A percentile compares a stretch with the other conserved stretches of the same genome.
These are phyloP conservation scores for Trissolcus brochymenae DNA, from an alignment of 2,888 invertebrate genomes.

Conservation along the genomic window DNA sequence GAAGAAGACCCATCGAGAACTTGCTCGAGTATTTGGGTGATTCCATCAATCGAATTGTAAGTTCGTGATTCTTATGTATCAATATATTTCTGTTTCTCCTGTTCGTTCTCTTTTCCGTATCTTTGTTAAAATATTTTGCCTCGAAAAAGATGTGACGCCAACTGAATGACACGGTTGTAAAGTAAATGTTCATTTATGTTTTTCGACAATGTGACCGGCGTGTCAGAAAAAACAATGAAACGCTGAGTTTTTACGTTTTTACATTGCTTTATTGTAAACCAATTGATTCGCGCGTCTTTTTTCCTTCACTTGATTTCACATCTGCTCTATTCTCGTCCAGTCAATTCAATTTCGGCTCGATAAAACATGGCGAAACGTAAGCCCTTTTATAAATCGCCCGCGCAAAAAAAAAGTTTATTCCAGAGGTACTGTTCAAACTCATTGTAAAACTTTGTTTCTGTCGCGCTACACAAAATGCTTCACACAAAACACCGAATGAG, in stretches of 20 bases:
- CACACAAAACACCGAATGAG: constrained; percentile 10
- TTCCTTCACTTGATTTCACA: constrained; percentile 28
- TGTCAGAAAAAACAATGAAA: not conserved
- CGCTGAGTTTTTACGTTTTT: constrained; percentile 13
- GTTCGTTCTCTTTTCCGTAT: not conserved
- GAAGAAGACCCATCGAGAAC: constrained; percentile 11
- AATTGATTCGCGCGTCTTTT: constrained; percentile 36
- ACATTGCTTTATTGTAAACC: constrained; percentile 17
- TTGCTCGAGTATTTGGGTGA: constrained; percentile 10
- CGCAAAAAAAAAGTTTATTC: constrained; percentile 42
- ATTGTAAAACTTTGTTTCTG: constrained; percentile 29
- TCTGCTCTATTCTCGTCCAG: constrained; percentile 36
- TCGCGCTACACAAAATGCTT: constrained; percentile 24
- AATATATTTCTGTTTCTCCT: constrained; percentile 7
- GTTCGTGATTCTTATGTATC: constrained; percentile 10
- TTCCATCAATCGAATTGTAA: constrained; percentile 22
- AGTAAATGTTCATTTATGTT: not conserved
- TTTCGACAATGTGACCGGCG: not conserved
- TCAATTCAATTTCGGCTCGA: constrained; percentile 40
- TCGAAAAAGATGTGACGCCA: not conserved
- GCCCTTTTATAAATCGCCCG: constrained; percentile 36
- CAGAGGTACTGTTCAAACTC: constrained; percentile 29
- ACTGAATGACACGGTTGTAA: no score
- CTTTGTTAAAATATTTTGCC: constrained; percentile 1
- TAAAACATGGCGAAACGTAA: constrained; percentile 44